Evolutionary conservation across 2,797 vertebrate species (phyloP).

Genomic region (Dendrocincla tyrannina): DNA sequence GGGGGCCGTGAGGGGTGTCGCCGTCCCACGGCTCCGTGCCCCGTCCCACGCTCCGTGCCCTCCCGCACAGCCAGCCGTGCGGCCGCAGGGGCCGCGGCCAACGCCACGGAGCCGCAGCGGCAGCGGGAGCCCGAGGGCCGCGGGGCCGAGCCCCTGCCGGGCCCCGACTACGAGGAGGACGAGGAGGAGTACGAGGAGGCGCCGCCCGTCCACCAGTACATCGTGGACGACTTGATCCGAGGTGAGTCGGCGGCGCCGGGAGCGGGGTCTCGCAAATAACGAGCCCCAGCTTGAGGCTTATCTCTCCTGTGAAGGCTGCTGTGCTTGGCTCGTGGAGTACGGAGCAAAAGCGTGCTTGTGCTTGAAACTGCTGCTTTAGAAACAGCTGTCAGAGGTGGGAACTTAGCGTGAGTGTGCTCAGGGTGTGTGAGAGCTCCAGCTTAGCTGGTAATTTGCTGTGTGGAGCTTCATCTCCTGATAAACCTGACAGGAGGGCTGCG

Average conservation of each 20-base stretch:
- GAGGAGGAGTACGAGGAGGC: constrained; percentile 64
- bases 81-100: neutral
- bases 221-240: constrained; percentile 40
- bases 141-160: neutral
- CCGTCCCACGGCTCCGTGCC: no score
- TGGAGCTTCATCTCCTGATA: neutral
- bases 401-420: rapidly evolving
- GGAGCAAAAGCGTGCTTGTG: neutral
- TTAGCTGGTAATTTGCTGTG: no score
- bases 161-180: constrained; percentile 60
- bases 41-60: neutral
- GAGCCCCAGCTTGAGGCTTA: rapidly evolving
- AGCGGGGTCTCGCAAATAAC: neutral
- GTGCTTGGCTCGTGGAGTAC: rapidly evolving
- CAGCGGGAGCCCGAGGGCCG: neutral
- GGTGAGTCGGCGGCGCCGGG: constrained; percentile 54
- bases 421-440: neutral
- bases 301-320: rapidly evolving
- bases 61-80: neutral
- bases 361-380: neutral
- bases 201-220: constrained; percentile 54
- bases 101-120: constrained; percentile 36
- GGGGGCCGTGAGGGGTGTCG: neutral
- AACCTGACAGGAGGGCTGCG: neutral
- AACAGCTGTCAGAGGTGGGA: neutral